Base-by-base conservation (phyloP, 2,113 vertebrate species). In the Variabilichromis moorii region DNA sequence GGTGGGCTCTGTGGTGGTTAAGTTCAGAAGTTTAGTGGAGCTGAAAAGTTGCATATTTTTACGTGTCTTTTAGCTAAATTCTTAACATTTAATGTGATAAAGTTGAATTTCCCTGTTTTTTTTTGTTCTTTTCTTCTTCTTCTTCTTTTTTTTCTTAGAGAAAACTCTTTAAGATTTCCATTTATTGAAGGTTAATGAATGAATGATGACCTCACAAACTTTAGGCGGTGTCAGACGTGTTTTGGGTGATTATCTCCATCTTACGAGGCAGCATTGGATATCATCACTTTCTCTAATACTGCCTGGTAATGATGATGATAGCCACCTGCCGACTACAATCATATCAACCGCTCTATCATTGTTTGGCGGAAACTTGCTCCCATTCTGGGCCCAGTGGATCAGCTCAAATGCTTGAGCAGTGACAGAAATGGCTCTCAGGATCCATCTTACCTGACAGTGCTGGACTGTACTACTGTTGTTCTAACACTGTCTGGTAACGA, bases 401-500 rank as follows among this genome's bases (percentile, higher is more conserved):
- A 7, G 55, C 63, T 85, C 24, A 59, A 35, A 63, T 7, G n/a
- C 47, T 80, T 24, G 71, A 54, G 57, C 55, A 83, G 80, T 24
- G 9, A 33, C 16, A 88, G 89, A 90, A 66, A 47, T 94, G 98
- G 97, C 97, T 95, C 97, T 96, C 97, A 97, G 97, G 98, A 98
- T 96, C 94, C 98, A 99, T 99, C 98, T 99, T 99, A 99, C 98
- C 96, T 94, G 97, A 96, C 98, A 99, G 98, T 99, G 98, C 97
- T 99, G 98, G 98, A 99, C 96, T 98, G 96, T 96, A 90, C 95
- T 84, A 92, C 90, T 96, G 93, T 94, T 95, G 95, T 97, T 99
- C 98, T 99, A 99, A 99, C 98, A 99, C 98, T 99, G 98, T 99
- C 98, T 99, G 98, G 98, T 99, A 99, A 99, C 98, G 98, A 99